A percentile compares a stretch with the other conserved stretches of the same genome.
Evolutionary conservation across 2,888 invertebrate genomes (phyloP).

Genomic region (Andrena hattorfiana): DNA sequence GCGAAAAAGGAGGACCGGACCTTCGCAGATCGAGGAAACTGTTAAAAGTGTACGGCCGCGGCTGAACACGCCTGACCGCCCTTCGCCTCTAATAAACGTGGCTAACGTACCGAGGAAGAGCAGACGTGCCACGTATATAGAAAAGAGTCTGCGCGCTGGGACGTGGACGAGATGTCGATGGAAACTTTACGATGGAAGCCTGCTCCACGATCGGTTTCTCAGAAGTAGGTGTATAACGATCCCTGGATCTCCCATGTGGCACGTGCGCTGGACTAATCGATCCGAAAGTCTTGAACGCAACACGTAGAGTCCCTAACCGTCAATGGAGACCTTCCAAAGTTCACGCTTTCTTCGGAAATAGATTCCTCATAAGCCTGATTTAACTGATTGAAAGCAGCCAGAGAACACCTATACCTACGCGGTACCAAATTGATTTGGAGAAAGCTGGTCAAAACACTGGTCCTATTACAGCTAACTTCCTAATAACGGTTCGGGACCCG

Average conservation of each 20-base stretch:
- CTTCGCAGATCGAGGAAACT: slow-evolving; percentile 71
- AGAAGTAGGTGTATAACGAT: background rate
- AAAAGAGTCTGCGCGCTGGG: slow-evolving; percentile 37
- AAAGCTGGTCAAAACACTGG: slow-evolving; percentile 8
- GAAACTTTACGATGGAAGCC: slow-evolving; percentile 40
- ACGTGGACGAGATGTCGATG: slow-evolving; percentile 38
- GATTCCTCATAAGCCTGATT: too few relatives aligned
- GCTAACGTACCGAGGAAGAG: slow-evolving; percentile 57
- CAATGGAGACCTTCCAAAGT: too few relatives aligned
- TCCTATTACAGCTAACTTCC: background rate
- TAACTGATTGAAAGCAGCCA: background rate
- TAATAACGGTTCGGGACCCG: background rate
- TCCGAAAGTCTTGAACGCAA: too few relatives aligned
- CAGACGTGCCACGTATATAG: slow-evolving; percentile 52
- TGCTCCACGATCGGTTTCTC: slow-evolving; percentile 9
- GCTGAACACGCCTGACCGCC: slow-evolving; percentile 60
- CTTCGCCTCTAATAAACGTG: slow-evolving; percentile 71
- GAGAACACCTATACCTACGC: background rate
- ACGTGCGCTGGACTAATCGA: too few relatives aligned
- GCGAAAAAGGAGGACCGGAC: slow-evolving; percentile 75
- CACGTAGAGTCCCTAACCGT: too few relatives aligned
- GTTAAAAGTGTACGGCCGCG: slow-evolving; percentile 67
- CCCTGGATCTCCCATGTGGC: background rate
- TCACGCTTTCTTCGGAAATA: too few relatives aligned
- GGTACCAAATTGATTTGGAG: slow-evolving; percentile 2